phyloP scores from a whole-genome alignment of 2,888 invertebrate species.

The Thalpophila matura region DNA sequence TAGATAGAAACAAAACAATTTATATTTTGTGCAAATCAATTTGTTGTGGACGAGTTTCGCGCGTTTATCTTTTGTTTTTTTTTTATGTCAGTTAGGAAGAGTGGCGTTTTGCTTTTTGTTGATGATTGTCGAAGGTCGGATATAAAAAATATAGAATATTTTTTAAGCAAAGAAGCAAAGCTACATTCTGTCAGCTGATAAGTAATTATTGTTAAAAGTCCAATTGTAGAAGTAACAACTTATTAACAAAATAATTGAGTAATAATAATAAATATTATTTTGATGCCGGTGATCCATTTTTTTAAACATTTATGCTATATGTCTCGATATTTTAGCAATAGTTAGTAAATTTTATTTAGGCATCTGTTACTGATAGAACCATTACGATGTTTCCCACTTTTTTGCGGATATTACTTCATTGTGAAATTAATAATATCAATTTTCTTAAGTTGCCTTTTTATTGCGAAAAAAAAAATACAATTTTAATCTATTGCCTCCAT shows the following conservation, averaged over 20 bases:
- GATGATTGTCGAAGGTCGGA: too few relatives aligned
- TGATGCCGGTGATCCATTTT: conserved; percentile 9
- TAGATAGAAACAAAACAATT: conserved; percentile 39
- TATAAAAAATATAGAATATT: background rate
- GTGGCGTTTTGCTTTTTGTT: conserved; percentile 3
- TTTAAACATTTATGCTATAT: background rate
- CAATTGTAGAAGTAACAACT: conserved; percentile 1
- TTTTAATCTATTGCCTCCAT: conserved; percentile 5
- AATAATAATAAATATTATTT: background rate
- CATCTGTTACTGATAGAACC: background rate
- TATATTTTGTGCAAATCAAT: conserved; percentile 22
- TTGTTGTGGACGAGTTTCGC: conserved; percentile 21
- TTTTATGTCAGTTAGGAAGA: conserved; percentile 13
- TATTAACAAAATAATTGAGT: background rate
- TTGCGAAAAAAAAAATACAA: conserved; percentile 1
- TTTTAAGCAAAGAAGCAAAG: background rate
- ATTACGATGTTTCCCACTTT: background rate
- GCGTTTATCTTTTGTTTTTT: conserved; percentile 14
- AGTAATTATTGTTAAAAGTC: conserved; percentile 1
- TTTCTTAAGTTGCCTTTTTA: conserved; percentile 12
- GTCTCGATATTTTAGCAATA: conserved; percentile 34
- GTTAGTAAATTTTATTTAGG: conserved; percentile 1
- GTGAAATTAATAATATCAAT: conserved; percentile 11
- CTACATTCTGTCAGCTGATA: background rate
- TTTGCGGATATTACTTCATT: conserved; percentile 2